Evolutionary conservation across 2,888 invertebrate species (phyloP).

Genomic region (Synergus laeviventris): DNA sequence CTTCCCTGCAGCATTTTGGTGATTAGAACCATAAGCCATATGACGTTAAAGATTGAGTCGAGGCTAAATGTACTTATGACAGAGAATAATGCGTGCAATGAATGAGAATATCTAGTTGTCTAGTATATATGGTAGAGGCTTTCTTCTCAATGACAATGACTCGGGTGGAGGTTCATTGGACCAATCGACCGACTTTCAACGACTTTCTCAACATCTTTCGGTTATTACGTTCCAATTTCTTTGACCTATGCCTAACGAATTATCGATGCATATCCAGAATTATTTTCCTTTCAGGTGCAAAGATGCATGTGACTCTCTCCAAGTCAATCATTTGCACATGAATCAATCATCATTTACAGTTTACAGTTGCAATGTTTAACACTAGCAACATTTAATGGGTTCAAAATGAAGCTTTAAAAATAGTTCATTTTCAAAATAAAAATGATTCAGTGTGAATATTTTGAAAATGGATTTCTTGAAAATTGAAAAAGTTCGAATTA

Average conservation of each 20-base stretch:
- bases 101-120: constrained; percentile 53
- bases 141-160: constrained; percentile 64
- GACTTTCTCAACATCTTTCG: constrained; percentile 62
- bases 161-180: constrained; percentile 56
- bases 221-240: constrained; percentile 33
- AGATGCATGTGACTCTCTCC: not conserved
- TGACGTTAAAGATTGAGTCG: no score
- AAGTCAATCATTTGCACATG: not conserved
- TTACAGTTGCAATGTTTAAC: not conserved
- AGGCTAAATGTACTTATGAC: not conserved
- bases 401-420: no score
- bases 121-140: constrained; percentile 48
- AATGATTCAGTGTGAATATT: no score
- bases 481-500: no score
- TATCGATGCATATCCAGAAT: constrained; percentile 8
- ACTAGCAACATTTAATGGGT: no score
- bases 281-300: not conserved
- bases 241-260: not conserved
- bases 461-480: no score
- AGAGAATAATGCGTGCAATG: constrained; percentile 29
- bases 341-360: not conserved
- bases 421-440: no score
- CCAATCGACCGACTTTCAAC: constrained; percentile 70
- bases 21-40: no score
- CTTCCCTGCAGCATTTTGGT: no score